phyloP scores from a whole-genome alignment of 2,113 vertebrate genomes.

The Chrysemys picta region DNA sequence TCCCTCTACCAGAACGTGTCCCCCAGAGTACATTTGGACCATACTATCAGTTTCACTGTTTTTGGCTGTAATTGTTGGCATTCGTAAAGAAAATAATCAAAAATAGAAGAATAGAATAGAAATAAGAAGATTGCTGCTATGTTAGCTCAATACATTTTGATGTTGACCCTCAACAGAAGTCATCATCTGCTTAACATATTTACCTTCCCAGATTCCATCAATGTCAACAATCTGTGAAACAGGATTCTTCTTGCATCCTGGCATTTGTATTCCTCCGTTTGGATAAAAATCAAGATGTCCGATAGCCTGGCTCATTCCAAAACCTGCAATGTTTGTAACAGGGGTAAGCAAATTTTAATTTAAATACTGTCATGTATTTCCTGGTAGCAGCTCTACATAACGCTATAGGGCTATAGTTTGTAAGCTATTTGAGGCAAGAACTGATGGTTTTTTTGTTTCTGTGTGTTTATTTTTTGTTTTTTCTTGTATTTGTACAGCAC shows the following conservation, averaged over 20 bases:
- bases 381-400: neutral
- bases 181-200: neutral
- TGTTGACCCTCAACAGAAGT: neutral
- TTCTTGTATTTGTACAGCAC: neutral
- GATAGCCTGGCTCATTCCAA: conserved; percentile 80
- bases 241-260: conserved; percentile 84
- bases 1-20: neutral
- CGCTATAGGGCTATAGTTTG: neutral
- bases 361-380: too few species aligned
- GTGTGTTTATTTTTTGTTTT: neutral
- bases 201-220: conserved; percentile 83
- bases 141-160: neutral
- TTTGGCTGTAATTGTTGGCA: neutral
- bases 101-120: neutral
- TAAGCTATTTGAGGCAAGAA: fast-evolving
- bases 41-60: neutral
- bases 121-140: neutral
- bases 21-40: neutral
- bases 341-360: neutral
- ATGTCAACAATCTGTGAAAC: conserved; percentile 81
- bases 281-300: conserved; percentile 94
- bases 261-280: conserved; percentile 88
- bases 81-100: neutral
- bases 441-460: neutral
- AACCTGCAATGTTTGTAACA: conserved; percentile 75